phyloP scores from a whole-genome alignment of 2,113 vertebrate genomes.

The Elaphurus davidianus region DNA sequence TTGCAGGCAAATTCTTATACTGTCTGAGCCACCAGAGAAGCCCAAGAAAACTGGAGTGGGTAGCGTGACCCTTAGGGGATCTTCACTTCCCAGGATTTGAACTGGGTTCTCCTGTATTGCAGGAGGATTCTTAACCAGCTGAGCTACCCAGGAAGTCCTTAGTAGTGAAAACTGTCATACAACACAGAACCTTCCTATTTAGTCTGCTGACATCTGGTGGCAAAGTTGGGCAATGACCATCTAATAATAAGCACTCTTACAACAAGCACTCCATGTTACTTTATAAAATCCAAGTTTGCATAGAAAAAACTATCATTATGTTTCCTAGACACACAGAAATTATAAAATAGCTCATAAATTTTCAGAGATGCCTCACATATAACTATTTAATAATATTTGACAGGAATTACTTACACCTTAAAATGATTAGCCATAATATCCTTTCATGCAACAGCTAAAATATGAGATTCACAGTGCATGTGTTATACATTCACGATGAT shows the following conservation, averaged over 20 bases:
- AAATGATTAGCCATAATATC: constrained; percentile 22
- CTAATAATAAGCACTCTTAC: neutral
- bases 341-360: constrained; percentile 30
- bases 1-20: neutral
- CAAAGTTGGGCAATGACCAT: neutral
- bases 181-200: neutral
- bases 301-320: neutral
- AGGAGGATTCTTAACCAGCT: neutral
- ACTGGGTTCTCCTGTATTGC: neutral
- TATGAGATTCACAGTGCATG: neutral
- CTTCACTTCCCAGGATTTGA: neutral
- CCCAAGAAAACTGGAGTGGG: neutral
- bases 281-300: constrained; percentile 28
- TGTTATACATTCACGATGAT: constrained; percentile 14
- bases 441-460: constrained; percentile 26
- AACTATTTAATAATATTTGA: constrained; percentile 8
- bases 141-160: neutral
- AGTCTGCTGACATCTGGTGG: constrained; percentile 35
- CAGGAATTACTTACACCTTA: neutral
- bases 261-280: neutral
- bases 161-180: neutral
- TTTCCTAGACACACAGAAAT: neutral
- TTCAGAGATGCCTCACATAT: neutral
- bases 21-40: neutral
- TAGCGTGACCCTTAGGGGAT: neutral